Base-by-base conservation (phyloP, 2,113 vertebrate species). In the Amia ocellicauda region DNA sequence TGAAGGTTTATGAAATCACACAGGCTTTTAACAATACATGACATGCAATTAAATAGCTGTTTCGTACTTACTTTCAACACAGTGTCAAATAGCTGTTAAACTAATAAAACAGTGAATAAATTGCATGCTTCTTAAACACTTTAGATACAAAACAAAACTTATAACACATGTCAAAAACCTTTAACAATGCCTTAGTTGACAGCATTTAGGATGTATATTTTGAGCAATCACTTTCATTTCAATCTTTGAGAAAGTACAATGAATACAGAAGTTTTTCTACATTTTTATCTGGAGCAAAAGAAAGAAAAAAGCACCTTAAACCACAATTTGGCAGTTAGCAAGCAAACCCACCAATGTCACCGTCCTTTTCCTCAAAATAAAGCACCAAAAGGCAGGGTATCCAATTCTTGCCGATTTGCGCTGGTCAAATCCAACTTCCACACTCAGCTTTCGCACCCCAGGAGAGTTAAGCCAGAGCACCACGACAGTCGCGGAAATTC, bases 41-140 rank as follows among this genome's bases (percentile, higher is more conserved):
- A 41, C 47, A 57, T 51, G 16, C 29, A 50, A 52, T 52, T 41
- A 52, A 69, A 64, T 53, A 43, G 66, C 53, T 62, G 20, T 7
- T 4, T 42, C 60, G 53, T 51, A 63, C 60, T 62, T 62, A 57
- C n/a, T 55, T 64, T 56, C 52, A 42, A 40, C 29, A 23, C 20
- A 5, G 27, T 17, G 42, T 11, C 29, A 26, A 28, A 40, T 3
- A 23, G 16, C 28, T 43, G 7, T 26, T 19, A 27, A 22, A 27
- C 41, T 28, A 28, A 8, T 43, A 47, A 19, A 5, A 14, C 17
- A 4, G 31, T 13, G 23, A 42, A 63, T n/a, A n/a, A n/a, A 52
- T 23, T 52, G 20, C 4, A 49, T 49, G 45, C 20, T 17, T 8
- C 4, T 9, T 17, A n/a, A 47, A 65, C 55, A 10, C 42, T 2